These are phyloP conservation scores for Pangasius krempfi DNA, from an alignment of 2,797 vertebrate genomes.

Conservation along the genomic window DNA sequence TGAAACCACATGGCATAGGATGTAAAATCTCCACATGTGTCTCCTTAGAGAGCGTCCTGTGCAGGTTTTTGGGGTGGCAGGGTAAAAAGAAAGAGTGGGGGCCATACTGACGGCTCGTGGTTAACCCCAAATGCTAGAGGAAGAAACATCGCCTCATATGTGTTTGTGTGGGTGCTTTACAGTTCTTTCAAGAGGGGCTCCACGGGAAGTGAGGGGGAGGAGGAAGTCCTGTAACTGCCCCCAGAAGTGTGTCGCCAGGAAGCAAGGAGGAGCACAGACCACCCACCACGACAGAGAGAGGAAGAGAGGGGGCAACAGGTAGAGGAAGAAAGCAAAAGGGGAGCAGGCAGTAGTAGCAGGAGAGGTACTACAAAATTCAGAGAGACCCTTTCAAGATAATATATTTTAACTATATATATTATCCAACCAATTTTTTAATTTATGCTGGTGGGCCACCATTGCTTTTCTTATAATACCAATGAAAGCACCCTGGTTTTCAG, in stretches of 20 bases:
- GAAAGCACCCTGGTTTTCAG: neutral
- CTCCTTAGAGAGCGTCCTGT: slow-evolving; percentile 31
- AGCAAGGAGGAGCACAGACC: slow-evolving; percentile 74
- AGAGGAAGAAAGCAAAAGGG: slow-evolving; percentile 39
- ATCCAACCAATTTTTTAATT: neutral
- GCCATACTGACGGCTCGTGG: slow-evolving; percentile 64
- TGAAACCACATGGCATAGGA: slow-evolving; percentile 22
- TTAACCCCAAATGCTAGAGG: slow-evolving; percentile 68
- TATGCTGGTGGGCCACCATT: neutral
- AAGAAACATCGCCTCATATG: slow-evolving; percentile 65
- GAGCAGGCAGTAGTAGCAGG: slow-evolving; percentile 50
- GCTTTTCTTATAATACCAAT: neutral
- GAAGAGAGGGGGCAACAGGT: slow-evolving; percentile 48
- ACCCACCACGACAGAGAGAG: slow-evolving; percentile 74
- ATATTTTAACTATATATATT: neutral
- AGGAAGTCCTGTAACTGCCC: slow-evolving; percentile 72
- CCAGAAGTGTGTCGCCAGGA: slow-evolving; percentile 71
- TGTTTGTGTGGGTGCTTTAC: slow-evolving; percentile 69
- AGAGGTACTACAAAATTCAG: neutral
- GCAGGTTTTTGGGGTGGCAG: slow-evolving; percentile 56
- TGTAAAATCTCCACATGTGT: slow-evolving; percentile 45
- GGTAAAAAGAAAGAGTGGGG: slow-evolving; percentile 55
- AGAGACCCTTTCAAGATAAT: slow-evolving; percentile 16
- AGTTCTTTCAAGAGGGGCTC: slow-evolving; percentile 64
- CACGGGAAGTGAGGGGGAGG: slow-evolving; percentile 71